These are phyloP conservation scores for Grus americana DNA, from an alignment of 2,113 vertebrate genomes.

Conservation along the genomic window DNA sequence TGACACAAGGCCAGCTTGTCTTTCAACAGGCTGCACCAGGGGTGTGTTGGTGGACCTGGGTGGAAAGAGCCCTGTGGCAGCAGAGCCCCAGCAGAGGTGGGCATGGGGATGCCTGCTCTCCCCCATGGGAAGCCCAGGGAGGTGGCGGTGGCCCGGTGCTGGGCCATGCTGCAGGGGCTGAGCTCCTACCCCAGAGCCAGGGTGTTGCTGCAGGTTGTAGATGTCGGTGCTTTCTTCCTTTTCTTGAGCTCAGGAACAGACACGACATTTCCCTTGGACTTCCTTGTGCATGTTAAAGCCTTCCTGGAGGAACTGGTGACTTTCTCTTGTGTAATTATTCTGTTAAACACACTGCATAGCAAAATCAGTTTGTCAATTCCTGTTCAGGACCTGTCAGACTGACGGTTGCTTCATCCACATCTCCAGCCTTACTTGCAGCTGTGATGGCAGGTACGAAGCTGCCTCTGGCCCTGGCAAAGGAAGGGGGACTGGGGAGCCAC, in stretches of 20 bases:
- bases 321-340: background rate
- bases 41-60: background rate
- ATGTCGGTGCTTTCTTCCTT: background rate
- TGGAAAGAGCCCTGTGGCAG: accelerated
- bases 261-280: background rate
- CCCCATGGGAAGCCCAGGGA: background rate
- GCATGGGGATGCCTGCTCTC: accelerated
- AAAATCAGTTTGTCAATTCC: background rate
- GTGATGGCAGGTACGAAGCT: background rate
- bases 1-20: background rate
- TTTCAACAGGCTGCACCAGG: background rate
- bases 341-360: background rate
- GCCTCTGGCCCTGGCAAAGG: background rate
- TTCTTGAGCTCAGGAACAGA: background rate
- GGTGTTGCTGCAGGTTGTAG: background rate
- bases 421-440: background rate
- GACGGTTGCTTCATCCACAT: background rate
- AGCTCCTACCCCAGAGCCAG: background rate
- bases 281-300: background rate
- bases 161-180: accelerated
- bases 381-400: background rate
- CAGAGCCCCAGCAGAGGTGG: accelerated
- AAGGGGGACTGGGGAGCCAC: background rate
- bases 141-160: accelerated
- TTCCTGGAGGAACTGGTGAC: background rate